phyloP scores from a whole-genome alignment of 2,888 invertebrate species.

The Cabera pusaria region DNA sequence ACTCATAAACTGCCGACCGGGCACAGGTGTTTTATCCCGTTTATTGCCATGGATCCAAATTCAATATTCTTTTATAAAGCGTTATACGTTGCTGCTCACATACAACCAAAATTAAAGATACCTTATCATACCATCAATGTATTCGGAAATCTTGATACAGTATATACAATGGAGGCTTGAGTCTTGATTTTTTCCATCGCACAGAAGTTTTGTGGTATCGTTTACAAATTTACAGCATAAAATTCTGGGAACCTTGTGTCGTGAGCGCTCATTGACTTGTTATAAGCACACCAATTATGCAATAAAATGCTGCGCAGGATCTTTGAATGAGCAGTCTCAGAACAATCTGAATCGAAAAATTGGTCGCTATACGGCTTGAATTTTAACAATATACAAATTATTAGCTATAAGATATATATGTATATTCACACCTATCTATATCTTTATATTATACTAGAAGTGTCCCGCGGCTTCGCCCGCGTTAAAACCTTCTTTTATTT shows the following conservation, averaged over 20 bases:
- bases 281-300: constrained; percentile 56
- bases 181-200: constrained; percentile 44
- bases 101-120: background rate
- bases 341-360: no score
- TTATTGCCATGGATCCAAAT: constrained; percentile 26
- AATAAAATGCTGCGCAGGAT: constrained; percentile 49
- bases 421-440: no score
- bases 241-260: constrained; percentile 68
- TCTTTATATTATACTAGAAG: no score
- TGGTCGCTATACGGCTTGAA: no score
- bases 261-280: constrained; percentile 62
- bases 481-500: no score
- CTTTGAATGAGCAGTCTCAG: constrained; percentile 27
- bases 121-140: constrained; percentile 36
- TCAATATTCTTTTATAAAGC: constrained; percentile 3
- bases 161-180: constrained; percentile 7
- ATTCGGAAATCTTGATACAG: constrained; percentile 12
- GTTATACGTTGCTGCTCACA: constrained; percentile 26
- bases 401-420: no score
- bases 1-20: constrained; percentile 67
- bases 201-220: constrained; percentile 78
- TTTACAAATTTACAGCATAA: constrained; percentile 75
- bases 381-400: no score
- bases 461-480: no score
- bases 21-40: constrained; percentile 63